Percentiles rank a stretch among this genome's conserved stretches.
Evolutionary conservation across 2,888 invertebrate species (phyloP).

Genomic region (Tenthredo amoena): DNA sequence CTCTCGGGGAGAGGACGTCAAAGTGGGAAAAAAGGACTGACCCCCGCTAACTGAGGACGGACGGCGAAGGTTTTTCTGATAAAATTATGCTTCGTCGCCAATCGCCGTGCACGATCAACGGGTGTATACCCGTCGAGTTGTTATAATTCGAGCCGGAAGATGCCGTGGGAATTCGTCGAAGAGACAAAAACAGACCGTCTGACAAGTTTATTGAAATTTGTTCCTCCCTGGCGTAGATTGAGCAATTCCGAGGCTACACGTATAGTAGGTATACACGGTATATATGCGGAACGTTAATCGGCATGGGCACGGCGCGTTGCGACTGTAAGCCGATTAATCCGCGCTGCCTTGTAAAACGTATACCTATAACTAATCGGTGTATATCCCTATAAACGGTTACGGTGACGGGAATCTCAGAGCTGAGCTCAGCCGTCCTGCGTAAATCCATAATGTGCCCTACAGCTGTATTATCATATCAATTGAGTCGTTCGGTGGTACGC

Average conservation of each 20-base stretch:
- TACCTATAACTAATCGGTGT: too few species aligned
- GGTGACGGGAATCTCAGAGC: background rate
- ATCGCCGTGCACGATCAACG: background rate
- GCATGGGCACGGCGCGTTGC: background rate
- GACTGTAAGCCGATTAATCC: background rate
- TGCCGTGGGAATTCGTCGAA: background rate
- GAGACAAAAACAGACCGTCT: background rate
- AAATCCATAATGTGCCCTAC: background rate
- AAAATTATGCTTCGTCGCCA: background rate
- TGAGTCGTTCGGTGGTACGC: background rate
- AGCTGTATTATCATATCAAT: background rate
- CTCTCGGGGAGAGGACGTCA: background rate
- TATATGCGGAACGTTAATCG: background rate
- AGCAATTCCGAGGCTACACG: background rate
- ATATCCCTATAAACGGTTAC: background rate
- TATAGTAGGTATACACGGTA: too few species aligned
- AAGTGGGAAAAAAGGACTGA: background rate
- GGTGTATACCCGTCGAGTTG: background rate
- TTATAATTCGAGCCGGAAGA: background rate
- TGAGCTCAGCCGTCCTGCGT: background rate
- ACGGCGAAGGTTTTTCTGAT: background rate
- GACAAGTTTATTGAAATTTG: background rate
- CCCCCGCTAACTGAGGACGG: background rate
- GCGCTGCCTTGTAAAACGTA: background rate
- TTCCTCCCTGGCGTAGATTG: background rate